phyloP scores from a whole-genome alignment of 2,888 invertebrate genomes.

The Spodoptera picta region DNA sequence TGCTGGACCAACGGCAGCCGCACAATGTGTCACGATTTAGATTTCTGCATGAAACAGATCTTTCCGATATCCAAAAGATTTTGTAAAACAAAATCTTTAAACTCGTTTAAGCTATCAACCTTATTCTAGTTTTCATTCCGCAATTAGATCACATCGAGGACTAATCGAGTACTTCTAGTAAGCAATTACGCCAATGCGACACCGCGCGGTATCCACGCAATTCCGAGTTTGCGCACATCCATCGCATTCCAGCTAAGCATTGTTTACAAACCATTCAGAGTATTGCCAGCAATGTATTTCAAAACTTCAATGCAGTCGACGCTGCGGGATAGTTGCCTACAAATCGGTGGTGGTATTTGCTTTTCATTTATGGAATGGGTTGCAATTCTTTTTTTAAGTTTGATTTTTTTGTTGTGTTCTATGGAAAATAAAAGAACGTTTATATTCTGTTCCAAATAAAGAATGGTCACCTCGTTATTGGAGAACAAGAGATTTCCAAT shows the following conservation, averaged over 20 bases:
- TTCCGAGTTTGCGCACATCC: conserved; percentile 43
- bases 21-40: too few species aligned
- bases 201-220: conserved; percentile 35
- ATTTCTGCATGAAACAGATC: too few species aligned
- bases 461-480: too few species aligned
- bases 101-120: not conserved
- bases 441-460: too few species aligned
- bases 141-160: conserved; percentile 24
- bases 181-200: conserved; percentile 50
- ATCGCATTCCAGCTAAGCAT: conserved; percentile 37
- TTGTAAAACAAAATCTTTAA: too few species aligned
- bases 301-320: conserved; percentile 21
- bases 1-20: too few species aligned
- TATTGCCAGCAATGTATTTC: conserved; percentile 43
- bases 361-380: conserved; percentile 14
- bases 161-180: conserved; percentile 39
- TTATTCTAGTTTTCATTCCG: conserved; percentile 17
- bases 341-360: conserved; percentile 31
- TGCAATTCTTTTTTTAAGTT: too few species aligned
- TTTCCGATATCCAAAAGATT: too few species aligned
- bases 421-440: too few species aligned
- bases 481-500: too few species aligned
- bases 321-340: conserved; percentile 9
- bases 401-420: too few species aligned
- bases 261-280: conserved; percentile 34